Evolutionary conservation across 2,797 vertebrate species (phyloP), one percentile per base, ranked within the genome.

Genomic region (Rhabdomys pumilio): DNA sequence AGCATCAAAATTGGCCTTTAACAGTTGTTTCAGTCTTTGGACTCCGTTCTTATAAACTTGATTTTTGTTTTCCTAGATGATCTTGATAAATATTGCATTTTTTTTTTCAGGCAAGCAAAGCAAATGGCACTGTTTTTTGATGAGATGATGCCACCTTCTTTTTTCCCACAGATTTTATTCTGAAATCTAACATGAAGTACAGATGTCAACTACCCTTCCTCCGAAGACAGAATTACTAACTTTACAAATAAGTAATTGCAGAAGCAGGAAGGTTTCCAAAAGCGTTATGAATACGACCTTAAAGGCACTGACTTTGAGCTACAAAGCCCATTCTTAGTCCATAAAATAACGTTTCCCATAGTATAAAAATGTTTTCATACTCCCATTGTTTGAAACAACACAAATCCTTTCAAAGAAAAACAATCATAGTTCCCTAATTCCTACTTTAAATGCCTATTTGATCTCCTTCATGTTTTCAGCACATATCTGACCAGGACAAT

Each of bases 31-130:
- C 15, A 87, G 73, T 93, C 67, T 89, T 65, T 84, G 63, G n/a
- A 57, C 29, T 85, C 57, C 86, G 31, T 83, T 94, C 97, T 90
- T 75, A 96, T 17, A 87, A 93, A 95, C 44, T 89, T 96, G 82
- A 38, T 38, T 59, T 8, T 29, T 85, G 77, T 93, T 89, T 7
- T 7, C 29, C 41, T 50, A 67, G 80, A 93, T 90, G 6, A 63
- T 53, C 29, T 47, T 95, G 24, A 89, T 73, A 85, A 82, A 73
- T 61, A 88, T 0, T 24, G 17, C 26, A 61, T 17, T 83, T 31
- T 91, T 59, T 59, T 93, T 97, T 93, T 91, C 83, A 95, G 26
- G 26, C 50, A 95, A 95, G 87, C 97, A 98, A 96, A 97, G 55
- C 67, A 96, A 97, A 44, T 89, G 38, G 41, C 88, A 67, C 91